Base-by-base conservation (phyloP, 92 coral and sea anemone species). In the Zoanthus gigantus region DNA sequence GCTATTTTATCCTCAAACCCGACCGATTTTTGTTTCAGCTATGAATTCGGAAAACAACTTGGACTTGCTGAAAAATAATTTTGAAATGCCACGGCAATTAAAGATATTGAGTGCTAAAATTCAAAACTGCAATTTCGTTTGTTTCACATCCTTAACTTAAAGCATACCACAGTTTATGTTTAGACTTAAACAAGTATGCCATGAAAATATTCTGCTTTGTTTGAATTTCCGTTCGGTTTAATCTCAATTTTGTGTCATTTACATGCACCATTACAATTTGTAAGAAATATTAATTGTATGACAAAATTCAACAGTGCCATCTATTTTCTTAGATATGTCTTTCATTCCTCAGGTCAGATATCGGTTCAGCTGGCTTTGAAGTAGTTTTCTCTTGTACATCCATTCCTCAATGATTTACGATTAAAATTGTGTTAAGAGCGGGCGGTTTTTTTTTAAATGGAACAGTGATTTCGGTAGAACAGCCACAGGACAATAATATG, bases 41-140 rank as follows among this genome's bases (percentile, higher is more conserved):
- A 44, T 30, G 18, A 34, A 58, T 44, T 65, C 45, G 8, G 82
- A 8, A 9, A 77, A 23, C 47, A 18, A 9, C 85, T 45, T 47
- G 46, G 17, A 17, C 34, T 42, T 50, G 42, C 32, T 78, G 14
- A 57, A 47, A 58, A 54, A 48, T 67, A 29, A 17, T 57, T 57
- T 44, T 18, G 14, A 65, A 81, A 81, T 48, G 42, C 60, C 61
- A 81, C 58, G 18, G 61, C 74, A 80, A 34, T 80, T 80, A 66
- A 52, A 30, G 5, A 23, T 66, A 13, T 23, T 44, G n/a, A 16
- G 16, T 4, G 17, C 79, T 47, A 13, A 37, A 37, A 37, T 10
- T 77, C 34, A 29, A 44, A 32, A 56, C 45, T 23, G 0, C 8
- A 53, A 37, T 32, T 53, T 28, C 44, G 0, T 31, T 31, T 8